Base-by-base conservation (phyloP, 2,113 vertebrate species). In the Dipodomys stephensi region DNA sequence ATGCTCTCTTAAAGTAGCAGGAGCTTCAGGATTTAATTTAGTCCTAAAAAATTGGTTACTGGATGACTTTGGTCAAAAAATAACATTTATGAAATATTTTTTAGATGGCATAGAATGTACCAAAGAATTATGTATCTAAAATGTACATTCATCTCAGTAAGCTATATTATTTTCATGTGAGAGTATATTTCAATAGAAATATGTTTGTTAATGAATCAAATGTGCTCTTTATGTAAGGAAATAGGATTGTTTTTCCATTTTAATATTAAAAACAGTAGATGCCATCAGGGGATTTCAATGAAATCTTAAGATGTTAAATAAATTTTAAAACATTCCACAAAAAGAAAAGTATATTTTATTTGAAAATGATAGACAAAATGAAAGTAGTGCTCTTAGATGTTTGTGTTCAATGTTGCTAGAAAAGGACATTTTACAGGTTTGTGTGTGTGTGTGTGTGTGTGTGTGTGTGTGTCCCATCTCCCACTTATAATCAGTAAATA, bases 221-320 rank as follows among this genome's bases (percentile, higher is more conserved):
- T 11, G 44, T 27, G 4, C 23, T 76, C 46, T 68, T 25, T 25
- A 46, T 65, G 7, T 60, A 72, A 94, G 18, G 8, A 83, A 94
- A 88, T 30, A 71, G 3, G 62, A 88, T 0, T 10, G 27, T 76
- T 77, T 86, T 22, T 0, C 6, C 27, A 13, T n/a, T 77, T 88
- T 92, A 79, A 78, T n/a, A 10, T 79, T 82, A 7, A 6, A 79
- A 46, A 84, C 32, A 77, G 6, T 2, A 76, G 49, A 72, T 4
- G 11, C 3, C 16, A 95, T 57, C 23, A 78, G 57, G 3, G 15
- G 53, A 87, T 19, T 90, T 77, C 57, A 46, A 13, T 49, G 69
- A 89, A 94, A 74, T 5, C 4, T 64, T n/a, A 68, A 11, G 4
- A 68, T 8, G 44, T 78, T 91, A 93, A 65, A 87, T 84, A 87